A percentile compares a stretch with the other conserved stretches of the same genome.
Conservation (phyloP, 2,888 invertebrate genomes). For the Polyommatus icarus region DNA sequence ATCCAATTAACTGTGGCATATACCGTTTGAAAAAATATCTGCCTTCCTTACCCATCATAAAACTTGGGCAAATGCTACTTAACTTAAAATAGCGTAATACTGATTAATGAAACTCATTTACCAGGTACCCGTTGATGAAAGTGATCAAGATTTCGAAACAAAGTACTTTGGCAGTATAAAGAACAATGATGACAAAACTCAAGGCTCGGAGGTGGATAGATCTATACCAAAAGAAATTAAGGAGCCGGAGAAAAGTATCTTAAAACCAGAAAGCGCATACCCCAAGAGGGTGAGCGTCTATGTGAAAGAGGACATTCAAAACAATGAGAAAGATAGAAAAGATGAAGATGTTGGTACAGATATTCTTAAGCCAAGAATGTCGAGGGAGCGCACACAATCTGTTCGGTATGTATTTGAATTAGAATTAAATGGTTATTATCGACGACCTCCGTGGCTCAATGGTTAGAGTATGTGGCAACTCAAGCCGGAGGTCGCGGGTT, state of each 20-base stretch:
- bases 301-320: background rate
- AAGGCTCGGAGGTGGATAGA: slow-evolving; percentile 36
- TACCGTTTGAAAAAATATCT: too few relatives aligned
- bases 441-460: too few relatives aligned
- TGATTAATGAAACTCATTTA: background rate
- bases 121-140: slow-evolving; percentile 61
- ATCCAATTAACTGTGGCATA: too few relatives aligned
- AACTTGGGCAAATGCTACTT: background rate
- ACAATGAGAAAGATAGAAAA: background rate
- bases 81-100: background rate
- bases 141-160: slow-evolving; percentile 67
- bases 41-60: background rate
- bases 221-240: slow-evolving; percentile 30
- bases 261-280: slow-evolving; percentile 23
- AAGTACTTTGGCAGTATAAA: slow-evolving; percentile 67
- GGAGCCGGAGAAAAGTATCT: slow-evolving; percentile 24
- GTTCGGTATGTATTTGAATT: background rate
- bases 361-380: background rate
- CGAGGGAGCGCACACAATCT: background rate
- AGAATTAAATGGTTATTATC: background rate
- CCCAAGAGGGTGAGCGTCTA: background rate
- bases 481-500: too few relatives aligned
- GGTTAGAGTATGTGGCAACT: too few relatives aligned
- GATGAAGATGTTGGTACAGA: background rate
- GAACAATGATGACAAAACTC: slow-evolving; percentile 40